A percentile compares a stretch with the other conserved stretches of the same genome.
Evolutionary conservation across 2,113 vertebrate species (phyloP).

Genomic region (Piaya cayana): DNA sequence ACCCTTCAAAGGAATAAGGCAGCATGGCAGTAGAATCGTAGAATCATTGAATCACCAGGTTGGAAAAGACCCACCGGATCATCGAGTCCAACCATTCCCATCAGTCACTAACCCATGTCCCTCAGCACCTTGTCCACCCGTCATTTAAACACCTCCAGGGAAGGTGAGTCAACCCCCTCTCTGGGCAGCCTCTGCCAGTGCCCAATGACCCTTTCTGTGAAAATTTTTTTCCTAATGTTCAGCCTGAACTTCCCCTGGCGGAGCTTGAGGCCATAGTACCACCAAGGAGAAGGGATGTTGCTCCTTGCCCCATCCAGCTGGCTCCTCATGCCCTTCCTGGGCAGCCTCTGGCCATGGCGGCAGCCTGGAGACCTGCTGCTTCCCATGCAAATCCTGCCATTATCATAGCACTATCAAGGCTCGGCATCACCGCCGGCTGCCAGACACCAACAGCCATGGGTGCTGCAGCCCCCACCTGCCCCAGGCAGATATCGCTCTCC

Average conservation of each 20-base stretch:
- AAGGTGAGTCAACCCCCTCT: too few relatives aligned
- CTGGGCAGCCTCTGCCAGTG: too few relatives aligned
- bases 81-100: too few relatives aligned
- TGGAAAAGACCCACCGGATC: too few relatives aligned
- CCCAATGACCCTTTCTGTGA: too few relatives aligned
- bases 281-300: neutral
- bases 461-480: neutral
- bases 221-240: too few relatives aligned
- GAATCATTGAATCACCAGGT: too few relatives aligned
- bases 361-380: neutral
- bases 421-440: neutral
- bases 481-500: neutral
- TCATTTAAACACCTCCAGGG: too few relatives aligned
- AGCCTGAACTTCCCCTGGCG: too few relatives aligned
- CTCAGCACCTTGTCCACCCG: too few relatives aligned
- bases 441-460: neutral
- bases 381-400: neutral
- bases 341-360: neutral
- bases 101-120: too few relatives aligned
- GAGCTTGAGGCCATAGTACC: too few relatives aligned
- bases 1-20: neutral
- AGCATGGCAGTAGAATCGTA: neutral
- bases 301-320: fast-evolving
- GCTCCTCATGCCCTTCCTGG: neutral
- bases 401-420: neutral